phyloP scores from a whole-genome alignment of 2,113 vertebrate genomes.

The Percopsis transmontana region DNA sequence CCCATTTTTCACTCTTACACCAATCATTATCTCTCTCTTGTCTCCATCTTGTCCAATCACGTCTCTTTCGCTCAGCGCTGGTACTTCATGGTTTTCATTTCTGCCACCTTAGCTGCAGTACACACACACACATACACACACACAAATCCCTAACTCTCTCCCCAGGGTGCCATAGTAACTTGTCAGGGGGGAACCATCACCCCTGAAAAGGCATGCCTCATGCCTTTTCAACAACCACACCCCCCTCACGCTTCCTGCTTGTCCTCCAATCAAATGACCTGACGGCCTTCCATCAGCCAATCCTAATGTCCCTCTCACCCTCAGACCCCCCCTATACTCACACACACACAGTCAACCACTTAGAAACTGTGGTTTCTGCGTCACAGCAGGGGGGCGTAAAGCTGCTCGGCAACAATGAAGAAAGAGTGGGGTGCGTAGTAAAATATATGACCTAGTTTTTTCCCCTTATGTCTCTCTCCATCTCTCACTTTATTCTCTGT shows the following conservation, averaged over 20 bases:
- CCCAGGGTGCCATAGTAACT: slow-evolving; percentile 59
- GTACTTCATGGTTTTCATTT: slow-evolving; percentile 14
- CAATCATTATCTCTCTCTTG: slow-evolving; percentile 19
- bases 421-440: slow-evolving; percentile 53
- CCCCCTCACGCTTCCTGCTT: slow-evolving; percentile 47
- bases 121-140: slow-evolving; percentile 10
- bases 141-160: slow-evolving; percentile 31
- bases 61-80: slow-evolving; percentile 33
- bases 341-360: slow-evolving; percentile 53
- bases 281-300: slow-evolving; percentile 37
- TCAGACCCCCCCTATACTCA: not conserved
- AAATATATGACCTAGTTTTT: slow-evolving; percentile 69
- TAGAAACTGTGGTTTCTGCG: slow-evolving; percentile 24
- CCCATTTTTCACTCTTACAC: slow-evolving; percentile 30
- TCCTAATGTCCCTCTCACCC: slow-evolving; percentile 20
- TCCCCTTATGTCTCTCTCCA: not conserved
- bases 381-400: slow-evolving; percentile 62
- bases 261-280: slow-evolving; percentile 49
- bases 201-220: slow-evolving; percentile 38
- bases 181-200: slow-evolving; percentile 63
- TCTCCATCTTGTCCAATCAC: slow-evolving; percentile 44
- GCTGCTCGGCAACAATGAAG: slow-evolving; percentile 73
- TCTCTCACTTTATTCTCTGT: slow-evolving; percentile 20
- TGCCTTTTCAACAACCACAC: slow-evolving; percentile 36
- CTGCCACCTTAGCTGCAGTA: not conserved